These are phyloP conservation scores for Parazoanthus darwini DNA, from an alignment of 92 coral and sea anemone species.

Conservation along the genomic window DNA sequence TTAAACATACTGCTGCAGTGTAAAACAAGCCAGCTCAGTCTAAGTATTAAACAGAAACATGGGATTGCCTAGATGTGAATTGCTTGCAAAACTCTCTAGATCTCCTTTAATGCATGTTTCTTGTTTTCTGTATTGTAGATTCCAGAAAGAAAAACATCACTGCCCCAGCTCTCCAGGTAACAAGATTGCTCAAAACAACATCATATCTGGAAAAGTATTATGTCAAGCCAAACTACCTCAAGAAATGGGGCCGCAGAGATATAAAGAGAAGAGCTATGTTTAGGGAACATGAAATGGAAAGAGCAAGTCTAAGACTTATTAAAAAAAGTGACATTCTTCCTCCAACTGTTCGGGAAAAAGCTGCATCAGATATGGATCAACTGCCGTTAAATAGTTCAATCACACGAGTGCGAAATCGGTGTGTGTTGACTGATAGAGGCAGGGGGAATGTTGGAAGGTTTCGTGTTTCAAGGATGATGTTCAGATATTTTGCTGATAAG, in stretches of 20 bases:
- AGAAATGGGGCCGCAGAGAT: slow-evolving; percentile 97
- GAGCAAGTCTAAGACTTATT: slow-evolving; percentile 81
- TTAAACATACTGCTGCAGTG: too few species aligned
- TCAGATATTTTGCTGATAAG: slow-evolving; percentile 93
- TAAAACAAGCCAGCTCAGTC: too few species aligned
- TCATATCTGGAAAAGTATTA: slow-evolving; percentile 75
- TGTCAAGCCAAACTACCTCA: slow-evolving; percentile 91
- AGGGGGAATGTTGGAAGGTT: slow-evolving; percentile 93
- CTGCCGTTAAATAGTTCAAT: slow-evolving; percentile 88
- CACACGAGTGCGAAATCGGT: slow-evolving; percentile 90
- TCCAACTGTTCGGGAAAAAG: slow-evolving; percentile 82
- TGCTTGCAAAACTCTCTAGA: too few species aligned
- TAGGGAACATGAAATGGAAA: slow-evolving; percentile 81
- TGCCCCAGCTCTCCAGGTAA: slow-evolving; percentile 26
- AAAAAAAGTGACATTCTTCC: slow-evolving; percentile 97
- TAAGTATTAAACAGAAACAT: too few species aligned
- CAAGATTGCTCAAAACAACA: slow-evolving; percentile 72
- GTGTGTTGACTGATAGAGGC: slow-evolving; percentile 96
- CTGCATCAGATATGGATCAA: slow-evolving; percentile 80
- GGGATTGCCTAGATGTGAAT: too few species aligned
- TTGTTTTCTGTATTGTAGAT: slow-evolving; percentile 23
- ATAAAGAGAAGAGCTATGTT: slow-evolving; percentile 82
- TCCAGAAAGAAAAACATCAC: background rate
- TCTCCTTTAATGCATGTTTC: background rate
- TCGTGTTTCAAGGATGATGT: slow-evolving; percentile 92